phyloP scores from a whole-genome alignment of 2,797 vertebrate species.

The Mallotus villosus region DNA sequence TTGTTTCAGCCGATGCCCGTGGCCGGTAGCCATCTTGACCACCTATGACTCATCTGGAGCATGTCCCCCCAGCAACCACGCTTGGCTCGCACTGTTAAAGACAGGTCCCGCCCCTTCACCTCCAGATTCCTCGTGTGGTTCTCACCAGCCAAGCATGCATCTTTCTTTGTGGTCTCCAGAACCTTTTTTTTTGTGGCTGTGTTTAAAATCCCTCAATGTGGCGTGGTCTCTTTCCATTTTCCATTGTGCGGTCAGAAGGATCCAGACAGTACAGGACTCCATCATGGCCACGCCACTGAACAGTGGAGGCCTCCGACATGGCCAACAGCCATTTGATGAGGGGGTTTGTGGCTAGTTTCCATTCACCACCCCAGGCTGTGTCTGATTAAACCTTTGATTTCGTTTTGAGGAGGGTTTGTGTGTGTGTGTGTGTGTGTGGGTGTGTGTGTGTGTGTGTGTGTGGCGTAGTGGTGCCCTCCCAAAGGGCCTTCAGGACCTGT shows the following conservation, averaged over 20 bases:
- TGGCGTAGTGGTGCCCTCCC: constrained; percentile 54
- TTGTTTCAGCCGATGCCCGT: background rate
- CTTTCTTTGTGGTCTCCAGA: background rate
- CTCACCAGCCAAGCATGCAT: background rate
- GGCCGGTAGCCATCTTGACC: background rate
- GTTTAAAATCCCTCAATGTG: constrained; percentile 66
- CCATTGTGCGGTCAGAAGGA: constrained; percentile 68
- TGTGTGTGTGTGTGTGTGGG: constrained; percentile 43
- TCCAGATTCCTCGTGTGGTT: background rate
- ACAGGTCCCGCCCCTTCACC: background rate
- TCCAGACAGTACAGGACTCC: constrained; percentile 38
- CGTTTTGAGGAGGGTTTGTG: constrained; percentile 63
- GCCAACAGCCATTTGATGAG: constrained; percentile 70
- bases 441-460: constrained; percentile 41
- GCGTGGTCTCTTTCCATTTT: constrained; percentile 69
- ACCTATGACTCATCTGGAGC: background rate
- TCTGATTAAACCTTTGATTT: constrained; percentile 78
- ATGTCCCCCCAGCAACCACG: background rate
- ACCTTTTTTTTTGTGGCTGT: constrained; percentile 15
- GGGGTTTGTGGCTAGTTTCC: constrained; percentile 77
- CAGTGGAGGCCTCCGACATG: constrained; percentile 62
- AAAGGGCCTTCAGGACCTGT: constrained; percentile 47
- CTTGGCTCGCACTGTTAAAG: background rate
- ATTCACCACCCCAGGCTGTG: constrained; percentile 74
- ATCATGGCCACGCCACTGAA: constrained; percentile 67